Evolutionary conservation across 1,140 invertebrate genomes (phyloP), one percentile per base, ranked within the genome.

Genomic region (Drosophila baimaii): DNA sequence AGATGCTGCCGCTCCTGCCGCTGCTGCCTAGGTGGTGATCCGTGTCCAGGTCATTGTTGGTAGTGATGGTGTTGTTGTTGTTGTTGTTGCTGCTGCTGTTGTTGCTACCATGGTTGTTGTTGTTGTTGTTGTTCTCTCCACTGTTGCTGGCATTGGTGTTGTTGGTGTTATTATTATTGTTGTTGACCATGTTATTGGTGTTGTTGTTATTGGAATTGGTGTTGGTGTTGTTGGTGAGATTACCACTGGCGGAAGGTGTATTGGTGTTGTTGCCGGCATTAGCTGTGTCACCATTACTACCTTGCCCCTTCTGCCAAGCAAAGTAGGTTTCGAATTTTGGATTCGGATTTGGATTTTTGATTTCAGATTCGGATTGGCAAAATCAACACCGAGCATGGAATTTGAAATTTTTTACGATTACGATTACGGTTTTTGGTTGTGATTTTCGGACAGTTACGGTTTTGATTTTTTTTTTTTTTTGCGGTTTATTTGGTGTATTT

Each of bases 271-370:
- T 52, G 44, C 33, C 35, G 29, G 43, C 56, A 29, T 37, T 29
- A 49, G 5, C 55, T 21, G 43, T 43, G 39, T 41, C 68, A 33
- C 44, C 68, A 51, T 75, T 85, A 49, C 58, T 79, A 63, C 66
- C 44, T 25, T 69, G 69, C 47, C 76, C 79, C 71, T 57, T 82
- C 82, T 86, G 82, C 44, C 65, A 68, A 43, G 27, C 59, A 44
- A 58, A 21, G 7, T 19, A 15, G 19, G 43, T 25, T 54, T 54
- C 41, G 27, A 15, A 51, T 6, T 33, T 64, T 23, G 57, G 57
- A 79, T 56, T 70, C 52, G 55, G 69, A 66, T 66, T 41, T n/a
- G 8, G 9, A 29, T 7, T 27, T 7, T 27, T 7, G 27, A 7
- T 27, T 19, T 43, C 39, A 1, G 39, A 12, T 43, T 44, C 41